Base-by-base conservation (phyloP, 2,113 vertebrate genomes). In the Chiloscyllium plagiosum region DNA sequence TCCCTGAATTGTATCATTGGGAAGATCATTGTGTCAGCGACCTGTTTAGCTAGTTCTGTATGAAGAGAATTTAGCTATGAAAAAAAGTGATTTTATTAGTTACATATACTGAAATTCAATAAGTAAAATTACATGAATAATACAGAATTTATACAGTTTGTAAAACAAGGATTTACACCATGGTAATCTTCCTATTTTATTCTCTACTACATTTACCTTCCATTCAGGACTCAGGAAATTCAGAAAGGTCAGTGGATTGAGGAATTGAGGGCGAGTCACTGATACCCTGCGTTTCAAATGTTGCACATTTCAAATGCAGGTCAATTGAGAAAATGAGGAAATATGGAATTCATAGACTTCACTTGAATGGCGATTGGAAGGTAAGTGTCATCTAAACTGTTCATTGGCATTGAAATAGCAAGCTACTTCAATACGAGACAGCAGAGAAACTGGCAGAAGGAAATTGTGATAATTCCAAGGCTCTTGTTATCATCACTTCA, bases 1-100 rank as follows among this genome's bases (percentile, higher is more conserved):
- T 99, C 99, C 96, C 99, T 97, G 97, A 99, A 99, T 13, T 99
- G 99, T 97, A 99, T 98, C 96, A 99, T 97, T 86, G 99, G 99
- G 96, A 98, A 98, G 96, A 99, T 98, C 99, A 99, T 99, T 86
- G 98, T 98, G 97, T 99, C 98, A 6, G 99, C 99, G 97, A 99
- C 97, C 97, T 99, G 98, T 96, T 98, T 98, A 95, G 99, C 98
- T 96, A 99, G 97, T 96, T 98, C 98, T 26, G 98, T 97, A 96
- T 99, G 99, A 94, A 99, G 98, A 96, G 97, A 96, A 96, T 99
- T 99, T 96, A 99, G 98, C 99, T 99, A 97, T 96, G 98, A 97
- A 56, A 85, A 24, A 96, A 92, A 29, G 96, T 96, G 95, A 96
- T 96, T 66, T 86, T 42, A 66, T 66, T 50, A 96, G 86, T 96